These are phyloP conservation scores for Odontamblyopus lacepedii DNA, from an alignment of 2,797 vertebrate genomes.

Conservation along the genomic window DNA sequence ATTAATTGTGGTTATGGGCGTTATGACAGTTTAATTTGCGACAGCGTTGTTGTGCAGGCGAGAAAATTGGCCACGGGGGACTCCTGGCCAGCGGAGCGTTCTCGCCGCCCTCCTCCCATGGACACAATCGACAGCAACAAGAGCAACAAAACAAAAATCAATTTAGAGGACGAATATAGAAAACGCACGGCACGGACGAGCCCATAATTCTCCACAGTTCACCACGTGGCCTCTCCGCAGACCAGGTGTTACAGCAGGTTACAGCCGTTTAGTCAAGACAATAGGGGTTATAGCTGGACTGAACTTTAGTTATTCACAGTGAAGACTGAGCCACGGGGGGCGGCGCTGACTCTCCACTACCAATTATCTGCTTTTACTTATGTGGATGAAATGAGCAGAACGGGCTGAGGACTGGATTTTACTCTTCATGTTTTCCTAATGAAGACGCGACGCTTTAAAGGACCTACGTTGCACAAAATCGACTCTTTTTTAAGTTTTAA, in stretches of 20 bases:
- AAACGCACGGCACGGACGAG: conserved; percentile 50
- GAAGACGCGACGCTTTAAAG: no score
- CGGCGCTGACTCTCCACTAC: conserved; percentile 44
- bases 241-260: conserved; percentile 51
- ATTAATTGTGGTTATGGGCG: conserved; percentile 78
- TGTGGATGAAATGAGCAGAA: neutral
- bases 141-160: conserved; percentile 74
- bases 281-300: conserved; percentile 28
- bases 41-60: conserved; percentile 65
- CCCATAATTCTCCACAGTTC: conserved; percentile 52
- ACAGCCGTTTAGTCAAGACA: conserved; percentile 50
- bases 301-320: conserved; percentile 21
- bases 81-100: conserved; percentile 54
- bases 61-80: conserved; percentile 74
- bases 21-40: conserved; percentile 81
- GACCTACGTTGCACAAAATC: no score
- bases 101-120: conserved; percentile 57
- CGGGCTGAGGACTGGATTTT: neutral
- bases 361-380: conserved; percentile 18
- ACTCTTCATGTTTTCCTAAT: no score
- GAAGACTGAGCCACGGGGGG: conserved; percentile 1
- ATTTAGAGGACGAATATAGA: conserved; percentile 71
- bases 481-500: no score
- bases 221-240: conserved; percentile 46
- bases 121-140: conserved; percentile 68